Evolutionary conservation across 2,113 vertebrate genomes (phyloP), one percentile per base, ranked within the genome.

Genomic region (Toxotes jaculatrix): DNA sequence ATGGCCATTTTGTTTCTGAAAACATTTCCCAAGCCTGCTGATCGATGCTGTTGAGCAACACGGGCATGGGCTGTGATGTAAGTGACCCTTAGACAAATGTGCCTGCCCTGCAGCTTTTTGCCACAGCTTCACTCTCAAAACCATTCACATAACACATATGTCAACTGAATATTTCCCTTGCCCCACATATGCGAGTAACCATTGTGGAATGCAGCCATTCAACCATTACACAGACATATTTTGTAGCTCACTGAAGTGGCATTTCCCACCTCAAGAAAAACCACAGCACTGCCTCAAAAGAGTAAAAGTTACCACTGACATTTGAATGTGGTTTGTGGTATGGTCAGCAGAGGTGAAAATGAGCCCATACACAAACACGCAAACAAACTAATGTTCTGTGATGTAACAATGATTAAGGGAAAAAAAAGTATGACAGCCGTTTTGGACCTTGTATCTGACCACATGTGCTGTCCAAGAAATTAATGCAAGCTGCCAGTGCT

Each of bases 21-120:
- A 71, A 73, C 63, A 57, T 84, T 88, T 82, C 80, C 49, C 74
- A 63, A 71, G 31, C 68, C 56, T 59, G 66, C 49, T 74, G 86
- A 75, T 87, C 57, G 27, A 87, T 84, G 23, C 27, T 21, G 36
- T 73, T 57, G 64, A 83, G 85, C 66, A 68, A 83, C 45, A 73
- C 7, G 1, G 13, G n/a, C 27, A 72, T 32, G 51, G 45, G 12
- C 68, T 71, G 5, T 51, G 61, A 79, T 73, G 77, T 86, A 76
- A 90, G 77, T 74, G 71, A 84, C 49, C 78, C 69, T 84, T 23
- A 66, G 65, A 47, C 21, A 59, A 76, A 62, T 82, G 57, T 69
- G 34, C 38, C 51, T 63, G 32, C 3, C 78, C 36, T 59, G 59
- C 75, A 74, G 70, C 68, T 77, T 79, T 87, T 55, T 16, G 8